Percentiles rank a stretch among this genome's conserved stretches.
Evolutionary conservation across 2,888 invertebrate species (phyloP).

Genomic region (Drosophila leonis): DNA sequence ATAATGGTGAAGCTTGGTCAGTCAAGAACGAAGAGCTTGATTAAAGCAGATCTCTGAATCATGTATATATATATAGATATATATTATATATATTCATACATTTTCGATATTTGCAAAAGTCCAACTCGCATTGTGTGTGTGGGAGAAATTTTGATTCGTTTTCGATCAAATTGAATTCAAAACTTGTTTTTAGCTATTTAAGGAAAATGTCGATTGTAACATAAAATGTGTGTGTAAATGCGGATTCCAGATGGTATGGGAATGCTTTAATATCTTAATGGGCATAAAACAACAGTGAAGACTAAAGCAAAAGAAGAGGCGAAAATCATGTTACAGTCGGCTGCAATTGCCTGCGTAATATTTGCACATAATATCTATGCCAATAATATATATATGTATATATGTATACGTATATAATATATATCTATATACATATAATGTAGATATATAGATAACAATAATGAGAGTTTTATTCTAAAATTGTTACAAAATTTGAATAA

Average conservation of each 20-base stretch:
- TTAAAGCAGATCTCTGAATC: not conserved
- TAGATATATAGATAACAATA: slow-evolving; percentile 37
- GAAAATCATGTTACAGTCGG: slow-evolving; percentile 3
- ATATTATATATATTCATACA: not conserved
- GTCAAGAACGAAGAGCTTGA: not conserved
- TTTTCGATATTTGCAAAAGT: not conserved
- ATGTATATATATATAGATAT: not conserved
- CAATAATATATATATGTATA: not conserved
- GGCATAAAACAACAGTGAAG: not conserved
- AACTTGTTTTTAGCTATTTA: slow-evolving; percentile 1
- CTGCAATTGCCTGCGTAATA: not conserved
- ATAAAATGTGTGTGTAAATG: not conserved
- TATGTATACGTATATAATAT: not conserved
- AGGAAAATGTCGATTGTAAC: slow-evolving; percentile 1
- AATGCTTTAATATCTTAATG: slow-evolving; percentile 1
- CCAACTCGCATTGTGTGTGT: not conserved
- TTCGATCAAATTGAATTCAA: not conserved
- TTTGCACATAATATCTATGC: not conserved
- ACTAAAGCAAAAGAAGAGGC: not conserved
- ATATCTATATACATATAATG: not conserved
- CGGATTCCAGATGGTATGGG: not conserved
- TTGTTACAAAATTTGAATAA: slow-evolving; percentile 24
- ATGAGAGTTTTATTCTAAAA: slow-evolving; percentile 50
- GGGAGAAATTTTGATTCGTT: not conserved
- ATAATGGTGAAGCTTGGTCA: too few relatives aligned